Conservation (phyloP, 2,113 vertebrate genomes). For the Tragelaphus scriptus region DNA sequence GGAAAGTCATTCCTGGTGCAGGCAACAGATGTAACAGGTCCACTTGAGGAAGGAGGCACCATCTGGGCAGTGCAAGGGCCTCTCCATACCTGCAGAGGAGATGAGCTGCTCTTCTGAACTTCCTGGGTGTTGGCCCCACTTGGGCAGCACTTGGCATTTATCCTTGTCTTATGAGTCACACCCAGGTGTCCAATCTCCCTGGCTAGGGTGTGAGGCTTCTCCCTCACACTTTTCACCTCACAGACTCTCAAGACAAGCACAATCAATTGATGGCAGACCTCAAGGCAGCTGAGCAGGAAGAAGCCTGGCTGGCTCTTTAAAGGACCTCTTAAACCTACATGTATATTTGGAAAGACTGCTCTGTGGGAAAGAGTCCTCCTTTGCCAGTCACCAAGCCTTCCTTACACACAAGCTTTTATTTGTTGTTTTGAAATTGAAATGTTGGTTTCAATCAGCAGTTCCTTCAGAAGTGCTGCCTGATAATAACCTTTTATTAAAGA, state of each 20-base stretch:
- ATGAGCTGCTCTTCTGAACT: not conserved
- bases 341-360: not conserved
- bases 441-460: conserved; percentile 10
- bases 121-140: not conserved
- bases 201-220: not conserved
- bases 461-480: not conserved
- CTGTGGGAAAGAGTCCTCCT: not conserved
- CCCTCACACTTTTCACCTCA: not conserved
- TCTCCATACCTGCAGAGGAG: not conserved
- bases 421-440: conserved; percentile 30
- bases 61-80: not conserved
- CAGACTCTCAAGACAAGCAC: not conserved
- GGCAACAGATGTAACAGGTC: not conserved
- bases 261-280: not conserved
- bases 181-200: not conserved
- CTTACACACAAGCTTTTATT: not conserved
- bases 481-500: not conserved
- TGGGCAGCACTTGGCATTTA: not conserved
- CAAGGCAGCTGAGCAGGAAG: not conserved
- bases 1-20: not conserved
- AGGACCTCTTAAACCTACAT: not conserved
- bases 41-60: not conserved
- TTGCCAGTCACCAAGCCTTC: not conserved
- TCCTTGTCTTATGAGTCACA: not conserved
- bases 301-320: not conserved